A percentile compares a stretch with the other conserved stretches of the same genome.
phyloP scores from a whole-genome alignment of 2,113 vertebrate genomes.

The Chaetops frenatus region DNA sequence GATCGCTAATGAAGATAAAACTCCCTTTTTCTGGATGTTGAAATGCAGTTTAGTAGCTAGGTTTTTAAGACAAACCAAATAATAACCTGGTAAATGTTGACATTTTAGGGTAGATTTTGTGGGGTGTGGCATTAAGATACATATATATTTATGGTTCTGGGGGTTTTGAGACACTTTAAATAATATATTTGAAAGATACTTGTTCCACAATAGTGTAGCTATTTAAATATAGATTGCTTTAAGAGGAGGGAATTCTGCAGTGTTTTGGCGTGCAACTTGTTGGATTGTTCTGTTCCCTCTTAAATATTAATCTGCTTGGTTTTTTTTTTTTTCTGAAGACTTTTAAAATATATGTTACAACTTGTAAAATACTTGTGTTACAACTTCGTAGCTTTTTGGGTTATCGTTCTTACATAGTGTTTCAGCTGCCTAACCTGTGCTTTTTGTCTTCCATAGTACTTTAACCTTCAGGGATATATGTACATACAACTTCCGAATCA shows the following conservation, averaged over 20 bases:
- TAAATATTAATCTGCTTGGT: not conserved
- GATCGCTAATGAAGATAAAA: constrained; percentile 9
- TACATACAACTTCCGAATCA: not conserved
- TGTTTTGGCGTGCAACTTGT: not conserved
- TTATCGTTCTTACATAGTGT: not conserved
- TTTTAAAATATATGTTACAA: rapidly evolving
- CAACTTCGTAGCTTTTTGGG: not conserved
- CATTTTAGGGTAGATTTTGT: not conserved
- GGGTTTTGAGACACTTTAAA: not conserved
- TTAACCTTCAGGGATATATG: not conserved
- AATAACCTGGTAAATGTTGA: not conserved
- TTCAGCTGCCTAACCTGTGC: not conserved
- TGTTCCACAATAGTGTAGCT: not conserved
- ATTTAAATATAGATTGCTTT: not conserved
- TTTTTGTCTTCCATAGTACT: not conserved
- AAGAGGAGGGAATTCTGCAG: not conserved
- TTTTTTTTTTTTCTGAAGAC: not conserved
- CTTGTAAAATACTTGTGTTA: not conserved
- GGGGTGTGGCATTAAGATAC: not conserved
- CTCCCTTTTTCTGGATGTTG: not conserved
- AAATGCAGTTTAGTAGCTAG: not conserved
- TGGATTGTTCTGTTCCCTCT: not conserved
- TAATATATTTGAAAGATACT: not conserved
- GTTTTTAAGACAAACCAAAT: not conserved
- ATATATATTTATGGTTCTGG: not conserved